Conservation (phyloP, 2,797 vertebrate species). For the Numenius phaeopus region DNA sequence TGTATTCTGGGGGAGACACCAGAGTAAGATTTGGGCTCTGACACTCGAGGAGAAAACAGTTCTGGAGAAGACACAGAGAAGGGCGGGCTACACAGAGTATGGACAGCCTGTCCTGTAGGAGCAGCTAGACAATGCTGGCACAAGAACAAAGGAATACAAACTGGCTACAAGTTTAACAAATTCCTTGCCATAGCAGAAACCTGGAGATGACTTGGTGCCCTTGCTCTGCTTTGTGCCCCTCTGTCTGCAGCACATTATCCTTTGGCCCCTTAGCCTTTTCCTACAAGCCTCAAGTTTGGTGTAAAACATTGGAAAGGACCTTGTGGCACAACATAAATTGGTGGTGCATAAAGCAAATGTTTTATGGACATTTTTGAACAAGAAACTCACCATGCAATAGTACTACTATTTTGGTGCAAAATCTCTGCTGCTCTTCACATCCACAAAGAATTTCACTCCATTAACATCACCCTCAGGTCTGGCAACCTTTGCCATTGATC, state of each 20-base stretch:
- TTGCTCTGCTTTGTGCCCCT: background rate
- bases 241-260: background rate
- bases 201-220: background rate
- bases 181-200: background rate
- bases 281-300: background rate
- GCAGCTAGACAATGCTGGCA: slow-evolving; percentile 23
- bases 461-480: background rate
- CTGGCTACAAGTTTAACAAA: background rate
- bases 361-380: background rate
- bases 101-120: background rate
- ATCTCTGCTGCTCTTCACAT: background rate
- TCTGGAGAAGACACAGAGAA: background rate
- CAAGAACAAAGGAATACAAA: background rate
- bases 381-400: background rate
- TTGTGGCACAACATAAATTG: background rate
- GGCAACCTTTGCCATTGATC: background rate
- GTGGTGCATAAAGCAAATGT: background rate
- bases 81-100: background rate
- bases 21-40: background rate
- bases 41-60: background rate
- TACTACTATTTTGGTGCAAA: background rate
- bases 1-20: too few species aligned
- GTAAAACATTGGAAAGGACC: background rate
- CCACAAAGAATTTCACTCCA: background rate
- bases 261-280: background rate